phyloP scores from a whole-genome alignment of 2,888 invertebrate species.

The Gandaritis pyraliata region DNA sequence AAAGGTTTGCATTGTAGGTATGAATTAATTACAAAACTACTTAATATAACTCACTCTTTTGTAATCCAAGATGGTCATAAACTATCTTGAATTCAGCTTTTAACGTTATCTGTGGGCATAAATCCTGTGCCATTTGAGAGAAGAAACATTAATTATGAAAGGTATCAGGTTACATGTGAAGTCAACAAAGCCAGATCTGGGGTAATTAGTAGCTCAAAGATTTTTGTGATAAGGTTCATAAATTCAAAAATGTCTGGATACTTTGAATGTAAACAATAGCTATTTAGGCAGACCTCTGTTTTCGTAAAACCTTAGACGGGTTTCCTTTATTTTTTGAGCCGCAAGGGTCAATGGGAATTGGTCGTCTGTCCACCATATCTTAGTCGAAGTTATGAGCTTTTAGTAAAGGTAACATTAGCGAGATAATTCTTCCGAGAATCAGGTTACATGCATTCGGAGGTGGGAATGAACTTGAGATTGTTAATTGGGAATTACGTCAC shows the following conservation, averaged over 20 bases:
- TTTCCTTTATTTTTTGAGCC: slow-evolving; percentile 7
- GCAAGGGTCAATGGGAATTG: slow-evolving; percentile 47
- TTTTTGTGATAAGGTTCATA: slow-evolving; percentile 43
- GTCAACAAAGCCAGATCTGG: slow-evolving; percentile 50
- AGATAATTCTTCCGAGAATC: slow-evolving; percentile 69
- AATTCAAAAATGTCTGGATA: slow-evolving; percentile 44
- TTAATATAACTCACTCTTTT: slow-evolving; percentile 60
- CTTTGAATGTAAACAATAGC: slow-evolving; percentile 43
- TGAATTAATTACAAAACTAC: slow-evolving; percentile 70
- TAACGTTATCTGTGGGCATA: slow-evolving; percentile 45
- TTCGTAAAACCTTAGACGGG: neutral
- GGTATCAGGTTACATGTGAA: slow-evolving; percentile 54
- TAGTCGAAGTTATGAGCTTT: slow-evolving; percentile 61
- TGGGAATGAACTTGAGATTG: slow-evolving; percentile 61
- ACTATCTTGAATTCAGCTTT: slow-evolving; percentile 45
- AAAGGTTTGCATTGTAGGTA: slow-evolving; percentile 55
- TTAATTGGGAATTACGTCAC: slow-evolving; percentile 63
- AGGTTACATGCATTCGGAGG: slow-evolving; percentile 58
- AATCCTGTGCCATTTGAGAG: slow-evolving; percentile 46
- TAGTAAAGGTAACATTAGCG: slow-evolving; percentile 64
- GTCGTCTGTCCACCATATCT: slow-evolving; percentile 57
- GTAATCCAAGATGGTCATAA: slow-evolving; percentile 53
- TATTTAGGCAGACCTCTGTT: slow-evolving; percentile 37
- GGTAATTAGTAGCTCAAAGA: slow-evolving; percentile 64
- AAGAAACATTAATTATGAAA: slow-evolving; percentile 48